A percentile compares a stretch with the other conserved stretches of the same genome.
Conservation (phyloP, 1,140 invertebrate genomes). For the Phymorhynchus buccinoides region DNA sequence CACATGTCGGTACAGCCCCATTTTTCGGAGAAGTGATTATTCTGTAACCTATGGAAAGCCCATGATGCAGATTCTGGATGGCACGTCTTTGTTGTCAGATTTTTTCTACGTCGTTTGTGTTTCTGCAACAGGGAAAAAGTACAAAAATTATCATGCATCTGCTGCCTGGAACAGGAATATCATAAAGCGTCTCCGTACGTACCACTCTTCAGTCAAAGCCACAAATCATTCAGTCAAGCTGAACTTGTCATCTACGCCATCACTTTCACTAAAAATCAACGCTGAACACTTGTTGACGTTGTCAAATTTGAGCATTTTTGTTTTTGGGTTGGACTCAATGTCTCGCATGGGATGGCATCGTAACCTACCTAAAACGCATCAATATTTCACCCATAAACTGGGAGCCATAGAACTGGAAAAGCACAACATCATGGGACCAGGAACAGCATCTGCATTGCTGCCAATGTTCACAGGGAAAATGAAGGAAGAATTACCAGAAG, state of each 20-base stretch:
- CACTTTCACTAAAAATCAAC: neutral
- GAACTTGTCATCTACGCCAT: neutral
- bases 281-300: neutral
- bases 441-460: slow-evolving; percentile 92
- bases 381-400: slow-evolving; percentile 82
- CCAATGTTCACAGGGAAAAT: slow-evolving; percentile 90
- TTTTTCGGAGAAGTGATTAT: slow-evolving; percentile 45
- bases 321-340: slow-evolving; percentile 91
- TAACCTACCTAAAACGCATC: slow-evolving; percentile 86
- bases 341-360: slow-evolving; percentile 89
- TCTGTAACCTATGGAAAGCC: slow-evolving; percentile 26
- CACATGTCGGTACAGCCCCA: slow-evolving; percentile 52
- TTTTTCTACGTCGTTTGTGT: slow-evolving; percentile 58
- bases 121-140: slow-evolving; percentile 47
- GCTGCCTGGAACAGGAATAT: slow-evolving; percentile 45
- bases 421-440: slow-evolving; percentile 95
- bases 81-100: slow-evolving; percentile 49
- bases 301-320: slow-evolving; percentile 81
- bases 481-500: slow-evolving; percentile 79
- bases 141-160: slow-evolving; percentile 59
- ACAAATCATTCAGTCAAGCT: no score
- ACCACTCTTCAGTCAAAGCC: neutral
- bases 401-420: slow-evolving; percentile 83
- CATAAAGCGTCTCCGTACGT: neutral
- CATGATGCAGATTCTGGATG: slow-evolving; percentile 48